Base-by-base conservation (phyloP, 2,888 invertebrate species). In the Lissonota sp. region DNA sequence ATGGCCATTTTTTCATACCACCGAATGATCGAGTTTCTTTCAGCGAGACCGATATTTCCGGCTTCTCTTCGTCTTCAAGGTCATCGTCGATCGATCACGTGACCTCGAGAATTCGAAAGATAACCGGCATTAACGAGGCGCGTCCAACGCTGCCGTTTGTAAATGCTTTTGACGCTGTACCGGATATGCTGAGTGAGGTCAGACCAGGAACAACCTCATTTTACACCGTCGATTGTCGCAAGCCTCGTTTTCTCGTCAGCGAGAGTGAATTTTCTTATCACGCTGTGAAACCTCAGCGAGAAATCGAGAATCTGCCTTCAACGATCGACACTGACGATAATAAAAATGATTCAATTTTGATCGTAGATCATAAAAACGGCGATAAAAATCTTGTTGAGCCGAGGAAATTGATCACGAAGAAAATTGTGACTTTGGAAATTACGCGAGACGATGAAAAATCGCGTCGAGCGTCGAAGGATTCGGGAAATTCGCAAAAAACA, bases 91-190 rank as follows among this genome's bases (percentile, higher is more conserved):
- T 60, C 10, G 57, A 80, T 53, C 55, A 57, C 42, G 58, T 71
- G 40, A 46, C 62, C 42, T 12, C 53, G 16, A 12, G 14, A 6
- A 4, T 14, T n/a, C 53, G n/a, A 4, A n/a, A 0, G 0, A 6
- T 14, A 6, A 0, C 53, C 53, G 53, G 5, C 12, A 53, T 6
- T 53, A 4, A 14, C 53, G 53, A 53, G 14, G 5, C 6, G 3
- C 16, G 14, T 16, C 26, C 55, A 26, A 26, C 26, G 6, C 26
- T 55, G 0, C 44, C n/a, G 75, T 79, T 77, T 53, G 67, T 83
- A 42, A 81, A 79, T 62, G 72, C 76, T 42, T 51, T 81, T 40
- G 81, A 81, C 12, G 81, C 81, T 7, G 79, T 81, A 3, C 83
- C 83, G 39, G 83, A 81, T 49, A 73, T 81, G 55, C 40, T 83